Base-by-base conservation (phyloP, 2,888 invertebrate genomes). In the Drosophila mercatorum region DNA sequence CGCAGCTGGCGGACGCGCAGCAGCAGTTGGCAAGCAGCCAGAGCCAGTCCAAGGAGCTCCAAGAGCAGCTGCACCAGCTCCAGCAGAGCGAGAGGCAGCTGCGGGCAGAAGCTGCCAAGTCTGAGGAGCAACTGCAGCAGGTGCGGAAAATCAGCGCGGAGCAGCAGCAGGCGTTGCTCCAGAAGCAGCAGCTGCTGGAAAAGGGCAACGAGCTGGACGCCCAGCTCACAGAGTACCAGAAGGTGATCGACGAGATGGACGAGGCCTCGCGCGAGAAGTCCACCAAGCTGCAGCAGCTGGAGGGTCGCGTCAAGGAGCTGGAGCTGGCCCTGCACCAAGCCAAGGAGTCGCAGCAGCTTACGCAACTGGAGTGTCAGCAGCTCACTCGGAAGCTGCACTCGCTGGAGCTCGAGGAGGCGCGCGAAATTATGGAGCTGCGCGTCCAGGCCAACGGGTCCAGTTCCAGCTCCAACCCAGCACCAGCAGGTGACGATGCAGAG, bases 191-290 rank as follows among this genome's bases (percentile, higher is more conserved):
- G 26, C 64, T 69, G 26, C 49, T 87, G 17, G 75, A 75, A 10
- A 72, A 78, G 43, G 72, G 76, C 41, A 80, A 80, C 41, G 90
- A 89, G 0, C 75, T 84, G 28, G 76, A 84, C 44, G 64, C 69
- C 0, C 85, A 85, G 43, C 67, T 91, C 31, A 69, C 60, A 1
- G 91, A 91, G 40, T 91, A 91, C 47, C 83, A 90, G 53, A 85
- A 81, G 36, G 78, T 91, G 47, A 83, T 91, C 38, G 91, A 91
- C 59, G 91, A 91, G 73, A 84, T 91, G 90, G 91, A 91, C 47
- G 90, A 90, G 1, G 53, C 78, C 0, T 57, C 80, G n/a, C 72
- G 55, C 2, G 76, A 63, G 3, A 91, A 89, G 53, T 62, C 75
- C 8, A 41, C 38, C 3, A 68, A 76, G 44, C 36, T 89, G 36